Conservation (phyloP, 2,888 invertebrate species). For the Margaritifera margaritifera region DNA sequence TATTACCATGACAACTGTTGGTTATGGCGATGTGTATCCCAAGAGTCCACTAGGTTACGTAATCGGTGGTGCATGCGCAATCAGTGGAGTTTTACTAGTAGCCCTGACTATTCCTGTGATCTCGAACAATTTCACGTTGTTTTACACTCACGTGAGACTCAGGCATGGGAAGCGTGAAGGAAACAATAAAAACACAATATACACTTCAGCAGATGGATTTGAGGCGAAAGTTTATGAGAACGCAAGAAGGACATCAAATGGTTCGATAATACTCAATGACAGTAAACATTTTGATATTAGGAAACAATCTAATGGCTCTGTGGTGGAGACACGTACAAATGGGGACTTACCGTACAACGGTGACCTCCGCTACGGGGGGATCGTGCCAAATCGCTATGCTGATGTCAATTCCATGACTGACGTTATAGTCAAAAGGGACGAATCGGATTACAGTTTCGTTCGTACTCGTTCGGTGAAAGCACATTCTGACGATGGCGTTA, state of each 20-base stretch:
- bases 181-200: slow-evolving; percentile 17
- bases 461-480: slow-evolving; percentile 50
- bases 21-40: slow-evolving; percentile 70
- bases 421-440: slow-evolving; percentile 41
- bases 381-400: slow-evolving; percentile 17
- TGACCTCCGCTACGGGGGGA: slow-evolving; percentile 22
- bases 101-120: slow-evolving; percentile 71
- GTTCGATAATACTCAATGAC: slow-evolving; percentile 36
- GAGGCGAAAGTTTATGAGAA: slow-evolving; percentile 35
- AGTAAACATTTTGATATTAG: slow-evolving; percentile 33
- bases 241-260: slow-evolving; percentile 36
- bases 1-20: slow-evolving; percentile 72
- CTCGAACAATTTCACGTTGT: slow-evolving; percentile 71
- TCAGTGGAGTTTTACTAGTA: slow-evolving; percentile 68
- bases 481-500: slow-evolving; percentile 60
- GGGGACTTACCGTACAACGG: slow-evolving; percentile 28
- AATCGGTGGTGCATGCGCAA: slow-evolving; percentile 67
- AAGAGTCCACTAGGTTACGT: slow-evolving; percentile 64
- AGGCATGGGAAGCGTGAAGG: slow-evolving; percentile 28
- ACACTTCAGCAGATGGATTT: slow-evolving; percentile 2
- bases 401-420: slow-evolving; percentile 54
- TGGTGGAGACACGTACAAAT: slow-evolving; percentile 28
- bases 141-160: slow-evolving; percentile 69
- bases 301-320: slow-evolving; percentile 48
- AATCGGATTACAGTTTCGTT: slow-evolving; percentile 42